Conservation (phyloP, 2,113 vertebrate species). For the Thunnus maccoyii region DNA sequence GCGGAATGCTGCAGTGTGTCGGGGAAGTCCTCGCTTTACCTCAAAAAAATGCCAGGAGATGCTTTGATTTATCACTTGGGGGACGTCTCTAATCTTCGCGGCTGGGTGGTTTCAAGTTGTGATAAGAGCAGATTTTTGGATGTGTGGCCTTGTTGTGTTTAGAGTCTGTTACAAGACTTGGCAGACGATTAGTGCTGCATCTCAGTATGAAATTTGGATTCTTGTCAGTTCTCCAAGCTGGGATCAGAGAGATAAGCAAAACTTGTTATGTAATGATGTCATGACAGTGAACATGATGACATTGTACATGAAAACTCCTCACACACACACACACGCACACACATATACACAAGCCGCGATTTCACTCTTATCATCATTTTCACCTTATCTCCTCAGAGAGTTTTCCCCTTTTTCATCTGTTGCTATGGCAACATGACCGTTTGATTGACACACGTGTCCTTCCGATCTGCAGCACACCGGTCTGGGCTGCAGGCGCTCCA, state of each 20-base stretch:
- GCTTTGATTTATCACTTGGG: slow-evolving; percentile 16
- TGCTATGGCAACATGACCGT: slow-evolving; percentile 48
- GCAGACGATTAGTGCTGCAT: slow-evolving; percentile 29
- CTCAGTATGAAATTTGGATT: slow-evolving; percentile 53
- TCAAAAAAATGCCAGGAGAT: slow-evolving; percentile 15
- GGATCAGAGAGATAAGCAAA: slow-evolving; percentile 54
- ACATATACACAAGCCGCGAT: neutral
- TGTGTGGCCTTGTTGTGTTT: slow-evolving; percentile 42
- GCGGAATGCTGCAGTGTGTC: slow-evolving; percentile 30
- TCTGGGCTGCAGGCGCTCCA: slow-evolving; percentile 89
- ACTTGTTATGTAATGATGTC: slow-evolving; percentile 62
- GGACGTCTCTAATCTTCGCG: slow-evolving; percentile 32
- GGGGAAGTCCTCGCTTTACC: slow-evolving; percentile 48
- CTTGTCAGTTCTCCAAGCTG: slow-evolving; percentile 31
- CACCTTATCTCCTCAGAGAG: neutral
- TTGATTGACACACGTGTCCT: slow-evolving; percentile 64
- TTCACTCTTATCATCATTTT: slow-evolving; percentile 17
- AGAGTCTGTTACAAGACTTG: slow-evolving; percentile 32
- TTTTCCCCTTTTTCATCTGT: slow-evolving; percentile 42
- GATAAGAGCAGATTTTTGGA: slow-evolving; percentile 44
- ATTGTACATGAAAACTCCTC: neutral
- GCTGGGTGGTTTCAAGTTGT: slow-evolving; percentile 22
- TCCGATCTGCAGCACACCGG: slow-evolving; percentile 77
- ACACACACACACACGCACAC: neutral
- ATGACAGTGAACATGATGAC: slow-evolving; percentile 24